Base-by-base conservation (phyloP, 2,888 invertebrate genomes). In the Ochropleura leucogaster region DNA sequence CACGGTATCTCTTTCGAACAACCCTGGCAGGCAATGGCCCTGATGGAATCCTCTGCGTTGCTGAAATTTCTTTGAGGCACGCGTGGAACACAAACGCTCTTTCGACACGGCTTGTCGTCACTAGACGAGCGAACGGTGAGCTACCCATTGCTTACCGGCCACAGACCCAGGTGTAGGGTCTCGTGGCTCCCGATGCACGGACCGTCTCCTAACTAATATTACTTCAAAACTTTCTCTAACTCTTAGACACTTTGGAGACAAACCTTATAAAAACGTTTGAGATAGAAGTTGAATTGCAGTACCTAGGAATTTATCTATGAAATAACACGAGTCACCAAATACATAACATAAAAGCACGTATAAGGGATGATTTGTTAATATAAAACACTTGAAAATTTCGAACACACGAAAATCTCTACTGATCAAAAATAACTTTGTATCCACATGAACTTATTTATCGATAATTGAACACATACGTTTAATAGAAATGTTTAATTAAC, bases 381-480 rank as follows among this genome's bases (percentile, higher is more conserved):
- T 53, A 55, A 47, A 67, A 62, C 74, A 78, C 78, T 78, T 72
- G 46, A 1, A 63, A 14, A 69, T 62, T 9, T 51, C 44, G 16
- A 63, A 68, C 57, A 68, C 74, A 57, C 51, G 16, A 46, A 69
- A 65, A 64, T 57, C 18, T 16, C 53, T 49, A 64, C 10, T 65
- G 12, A 51, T 20, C 8, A 68, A 47, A 68, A 72, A 62, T 63
- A n/a, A 73, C 44, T 51, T 67, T 57, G 60, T 62, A 59, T 46
- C 3, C 72, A 74, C 66, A 72, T 63, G 20, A 60, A 59, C 46
- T n/a, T 63, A 76, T 59, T 46, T 67, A 75, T 46, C 42, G 53
- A n/a, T 49, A 71, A 64, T 65, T 72, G 16, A 66, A 75, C 86
- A 87, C 87, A 73, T 87, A 87, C 88, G 68, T 86, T 79, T 65